Percentiles rank a stretch among this genome's conserved stretches.
Evolutionary conservation across 2,888 invertebrate genomes (phyloP).

Genomic region (Meta bourneti): DNA sequence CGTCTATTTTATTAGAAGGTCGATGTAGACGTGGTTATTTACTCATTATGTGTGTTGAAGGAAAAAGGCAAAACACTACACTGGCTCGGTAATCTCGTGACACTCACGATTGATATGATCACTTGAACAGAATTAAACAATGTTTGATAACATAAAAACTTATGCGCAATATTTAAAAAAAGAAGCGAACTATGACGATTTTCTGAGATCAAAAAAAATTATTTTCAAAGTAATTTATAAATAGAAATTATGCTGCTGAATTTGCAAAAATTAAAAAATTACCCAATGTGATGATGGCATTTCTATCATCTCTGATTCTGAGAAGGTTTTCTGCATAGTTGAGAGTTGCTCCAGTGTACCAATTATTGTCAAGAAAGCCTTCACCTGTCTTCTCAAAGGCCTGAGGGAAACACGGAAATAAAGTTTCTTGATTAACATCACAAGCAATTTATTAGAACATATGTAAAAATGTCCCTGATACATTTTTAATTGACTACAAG

Average conservation of each 20-base stretch:
- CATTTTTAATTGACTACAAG: no score
- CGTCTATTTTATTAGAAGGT: no score
- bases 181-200: no score
- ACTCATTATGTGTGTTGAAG: no score
- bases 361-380: constrained; percentile 78
- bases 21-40: no score
- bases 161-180: no score
- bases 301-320: constrained; percentile 81
- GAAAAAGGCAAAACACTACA: no score
- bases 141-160: no score
- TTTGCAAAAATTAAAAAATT: background rate
- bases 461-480: background rate
- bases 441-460: background rate
- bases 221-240: background rate
- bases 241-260: background rate
- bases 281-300: constrained; percentile 80
- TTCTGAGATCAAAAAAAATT: background rate
- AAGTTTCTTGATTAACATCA: background rate
- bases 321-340: constrained; percentile 83
- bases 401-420: constrained; percentile 1
- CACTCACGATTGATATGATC: no score
- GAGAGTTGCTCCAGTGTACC: constrained; percentile 82
- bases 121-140: no score
- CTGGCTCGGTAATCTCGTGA: no score
- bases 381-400: constrained; percentile 9